Percentiles rank a stretch among this genome's conserved stretches.
Conservation (phyloP, 2,797 vertebrate species). For the Caiman crocodilus region DNA sequence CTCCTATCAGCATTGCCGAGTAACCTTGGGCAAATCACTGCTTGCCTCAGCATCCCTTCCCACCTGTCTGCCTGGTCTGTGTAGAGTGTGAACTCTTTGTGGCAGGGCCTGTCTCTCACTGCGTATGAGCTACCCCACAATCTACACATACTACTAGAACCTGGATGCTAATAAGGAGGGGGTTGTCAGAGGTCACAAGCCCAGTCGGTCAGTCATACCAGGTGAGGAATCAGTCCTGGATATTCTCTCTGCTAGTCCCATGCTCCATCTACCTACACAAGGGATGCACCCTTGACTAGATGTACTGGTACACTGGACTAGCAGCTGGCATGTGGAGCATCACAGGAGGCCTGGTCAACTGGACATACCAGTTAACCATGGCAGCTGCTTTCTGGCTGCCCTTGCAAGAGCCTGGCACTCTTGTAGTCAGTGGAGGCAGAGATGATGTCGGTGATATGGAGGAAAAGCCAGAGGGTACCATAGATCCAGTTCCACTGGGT, state of each 20-base stretch:
- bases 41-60: not conserved
- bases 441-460: no score
- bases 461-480: no score
- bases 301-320: not conserved
- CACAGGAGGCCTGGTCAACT: not conserved
- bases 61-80: not conserved
- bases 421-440: no score
- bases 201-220: no score
- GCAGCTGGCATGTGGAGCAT: not conserved
- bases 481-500: not conserved
- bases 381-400: no score
- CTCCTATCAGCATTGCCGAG: no score
- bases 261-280: not conserved
- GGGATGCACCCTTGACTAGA: not conserved
- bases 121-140: no score
- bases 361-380: not conserved
- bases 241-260: not conserved
- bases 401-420: no score
- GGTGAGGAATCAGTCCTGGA: not conserved
- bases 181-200: no score
- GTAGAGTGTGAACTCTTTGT: not conserved
- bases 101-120: not conserved
- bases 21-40: not conserved
- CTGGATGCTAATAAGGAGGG: not conserved
- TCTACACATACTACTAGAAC: no score